These are phyloP conservation scores for Parazoanthus atlanticus DNA, from an alignment of 92 coral and sea anemone genomes.

Conservation along the genomic window DNA sequence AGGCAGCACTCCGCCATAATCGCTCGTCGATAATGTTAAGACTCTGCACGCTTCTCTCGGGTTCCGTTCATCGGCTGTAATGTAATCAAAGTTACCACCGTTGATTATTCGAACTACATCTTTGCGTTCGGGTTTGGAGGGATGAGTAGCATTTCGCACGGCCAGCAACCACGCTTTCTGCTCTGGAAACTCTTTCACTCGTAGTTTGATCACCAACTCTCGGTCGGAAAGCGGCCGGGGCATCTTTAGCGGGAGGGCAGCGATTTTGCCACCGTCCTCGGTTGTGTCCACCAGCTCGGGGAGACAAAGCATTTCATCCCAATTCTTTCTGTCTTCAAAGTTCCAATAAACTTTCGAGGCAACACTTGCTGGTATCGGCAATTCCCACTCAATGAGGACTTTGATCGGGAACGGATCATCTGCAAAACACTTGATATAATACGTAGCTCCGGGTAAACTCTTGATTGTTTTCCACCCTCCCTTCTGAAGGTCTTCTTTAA, in stretches of 20 bases:
- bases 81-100: neutral
- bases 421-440: neutral
- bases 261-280: neutral
- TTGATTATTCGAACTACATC: neutral
- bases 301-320: neutral
- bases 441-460: neutral
- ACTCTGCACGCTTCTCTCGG: neutral
- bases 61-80: neutral
- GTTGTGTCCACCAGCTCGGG: neutral
- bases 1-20: conserved; percentile 3
- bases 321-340: neutral
- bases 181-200: neutral
- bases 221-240: neutral
- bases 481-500: conserved; percentile 7
- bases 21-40: neutral
- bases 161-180: neutral
- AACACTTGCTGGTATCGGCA: neutral
- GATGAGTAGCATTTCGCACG: neutral
- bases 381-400: neutral
- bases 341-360: conserved; percentile 1
- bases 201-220: neutral
- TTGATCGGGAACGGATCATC: neutral
- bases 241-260: neutral
- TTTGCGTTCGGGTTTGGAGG: conserved; percentile 3
- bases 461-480: conserved; percentile 6